A percentile compares a stretch with the other conserved stretches of the same genome.
These are phyloP conservation scores for Eupsittula cactorum DNA, from an alignment of 2,113 vertebrate genomes.

Conservation along the genomic window DNA sequence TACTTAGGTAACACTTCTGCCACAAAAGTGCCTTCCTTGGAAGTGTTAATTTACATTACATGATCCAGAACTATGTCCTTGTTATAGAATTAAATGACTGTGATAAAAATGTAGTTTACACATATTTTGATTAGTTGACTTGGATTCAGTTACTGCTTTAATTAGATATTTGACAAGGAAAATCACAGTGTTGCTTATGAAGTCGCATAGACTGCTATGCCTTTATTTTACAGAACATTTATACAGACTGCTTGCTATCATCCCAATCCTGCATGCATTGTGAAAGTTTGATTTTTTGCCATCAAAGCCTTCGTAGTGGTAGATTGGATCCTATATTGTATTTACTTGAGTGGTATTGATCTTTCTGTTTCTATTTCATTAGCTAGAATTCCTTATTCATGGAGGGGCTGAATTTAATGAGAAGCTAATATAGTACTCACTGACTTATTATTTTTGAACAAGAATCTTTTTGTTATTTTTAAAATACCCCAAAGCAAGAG, in stretches of 20 bases:
- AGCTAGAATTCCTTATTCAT: constrained; percentile 35
- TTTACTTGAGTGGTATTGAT: constrained; percentile 58
- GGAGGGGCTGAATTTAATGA: constrained; percentile 13
- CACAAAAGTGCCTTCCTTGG: neutral
- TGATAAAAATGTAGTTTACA: neutral
- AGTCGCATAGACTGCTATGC: neutral
- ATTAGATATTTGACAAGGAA: neutral
- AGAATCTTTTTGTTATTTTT: constrained; percentile 50
- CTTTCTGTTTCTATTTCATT: constrained; percentile 56
- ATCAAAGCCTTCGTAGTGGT: neutral
- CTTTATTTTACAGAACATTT: neutral
- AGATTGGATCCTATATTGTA: neutral
- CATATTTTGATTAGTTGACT: neutral
- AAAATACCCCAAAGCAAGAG: neutral
- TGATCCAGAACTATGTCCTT: neutral
- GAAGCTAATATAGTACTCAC: constrained; percentile 25
- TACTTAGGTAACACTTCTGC: neutral
- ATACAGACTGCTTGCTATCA: neutral
- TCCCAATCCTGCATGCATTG: neutral
- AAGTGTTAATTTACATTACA: neutral
- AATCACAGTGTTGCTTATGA: neutral
- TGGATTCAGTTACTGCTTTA: neutral
- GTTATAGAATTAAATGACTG: neutral
- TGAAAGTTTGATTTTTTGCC: constrained; percentile 5
- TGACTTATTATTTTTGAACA: constrained; percentile 40